phyloP scores from a whole-genome alignment of 2,888 invertebrate genomes.

The Synergus umbraculus region DNA sequence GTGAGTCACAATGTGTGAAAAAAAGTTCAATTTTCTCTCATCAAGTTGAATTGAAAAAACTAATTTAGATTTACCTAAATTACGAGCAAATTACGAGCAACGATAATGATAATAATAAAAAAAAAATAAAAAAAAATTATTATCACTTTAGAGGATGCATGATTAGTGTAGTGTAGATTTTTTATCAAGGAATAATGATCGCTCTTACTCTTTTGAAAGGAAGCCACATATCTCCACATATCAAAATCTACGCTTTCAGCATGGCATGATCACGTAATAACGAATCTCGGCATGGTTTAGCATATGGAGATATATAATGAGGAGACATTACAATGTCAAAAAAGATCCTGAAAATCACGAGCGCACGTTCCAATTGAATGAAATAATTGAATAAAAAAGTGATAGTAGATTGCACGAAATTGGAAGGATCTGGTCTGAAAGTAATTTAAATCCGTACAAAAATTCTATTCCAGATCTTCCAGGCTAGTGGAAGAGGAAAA shows the following conservation, averaged over 20 bases:
- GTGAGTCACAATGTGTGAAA: neutral
- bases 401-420: neutral
- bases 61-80: no score
- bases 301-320: neutral
- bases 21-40: no score
- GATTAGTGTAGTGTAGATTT: neutral
- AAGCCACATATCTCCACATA: neutral
- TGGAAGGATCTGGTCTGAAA: neutral
- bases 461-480: slow-evolving; percentile 60
- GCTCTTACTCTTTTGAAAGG: neutral
- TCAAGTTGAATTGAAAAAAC: no score
- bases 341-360: no score
- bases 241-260: no score
- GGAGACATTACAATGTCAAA: no score
- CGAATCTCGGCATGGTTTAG: neutral
- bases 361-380: neutral
- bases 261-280: neutral
- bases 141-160: neutral
- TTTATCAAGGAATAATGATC: neutral
- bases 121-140: neutral
- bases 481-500: slow-evolving; percentile 53
- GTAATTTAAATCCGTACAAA: slow-evolving; percentile 25
- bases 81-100: no score
- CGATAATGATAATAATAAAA: no score
- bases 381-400: neutral